phyloP scores from a whole-genome alignment of 2,113 vertebrate species.

The Butorides virescens region DNA sequence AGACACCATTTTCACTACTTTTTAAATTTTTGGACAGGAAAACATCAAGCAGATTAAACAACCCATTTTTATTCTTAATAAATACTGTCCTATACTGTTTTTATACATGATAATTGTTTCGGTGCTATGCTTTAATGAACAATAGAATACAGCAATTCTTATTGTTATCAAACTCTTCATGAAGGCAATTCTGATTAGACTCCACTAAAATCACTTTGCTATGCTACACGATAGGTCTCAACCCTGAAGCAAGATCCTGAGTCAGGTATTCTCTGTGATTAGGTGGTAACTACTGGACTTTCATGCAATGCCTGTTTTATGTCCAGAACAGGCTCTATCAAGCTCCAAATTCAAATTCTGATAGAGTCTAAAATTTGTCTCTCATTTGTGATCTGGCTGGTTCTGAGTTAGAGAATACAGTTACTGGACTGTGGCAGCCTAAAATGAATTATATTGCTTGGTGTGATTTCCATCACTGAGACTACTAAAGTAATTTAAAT shows the following conservation, averaged over 20 bases:
- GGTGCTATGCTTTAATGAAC: background rate
- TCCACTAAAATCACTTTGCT: background rate
- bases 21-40: background rate
- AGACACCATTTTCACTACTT: background rate
- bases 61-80: background rate
- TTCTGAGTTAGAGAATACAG: conserved; percentile 21
- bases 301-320: background rate
- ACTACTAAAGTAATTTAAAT: conserved; percentile 26
- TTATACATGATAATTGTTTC: background rate
- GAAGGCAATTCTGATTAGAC: background rate
- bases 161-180: background rate
- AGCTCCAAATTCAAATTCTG: background rate
- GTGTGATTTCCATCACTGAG: conserved; percentile 7
- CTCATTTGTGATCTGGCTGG: background rate
- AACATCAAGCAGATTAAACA: background rate
- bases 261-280: background rate
- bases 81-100: background rate
- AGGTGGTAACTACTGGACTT: background rate
- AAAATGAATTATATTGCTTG: conserved; percentile 25
- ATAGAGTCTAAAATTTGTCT: background rate
- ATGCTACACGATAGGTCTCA: background rate
- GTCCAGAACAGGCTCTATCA: background rate
- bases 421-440: background rate
- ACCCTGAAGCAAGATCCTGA: background rate
- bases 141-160: background rate